Conservation (phyloP, 2,797 vertebrate genomes). For the Heteromormyrus szaboi region DNA sequence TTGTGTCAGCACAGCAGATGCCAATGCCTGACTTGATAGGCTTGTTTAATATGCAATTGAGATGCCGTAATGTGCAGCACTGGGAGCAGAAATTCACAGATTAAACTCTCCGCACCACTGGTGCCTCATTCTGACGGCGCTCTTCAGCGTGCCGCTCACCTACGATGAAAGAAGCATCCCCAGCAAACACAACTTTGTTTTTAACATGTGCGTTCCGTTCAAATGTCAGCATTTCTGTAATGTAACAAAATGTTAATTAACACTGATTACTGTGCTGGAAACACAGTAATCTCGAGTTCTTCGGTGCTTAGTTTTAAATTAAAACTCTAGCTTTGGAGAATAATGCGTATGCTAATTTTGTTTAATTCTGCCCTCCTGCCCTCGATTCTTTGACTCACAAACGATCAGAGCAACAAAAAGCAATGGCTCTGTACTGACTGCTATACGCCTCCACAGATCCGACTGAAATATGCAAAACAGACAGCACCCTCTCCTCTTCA, state of each 20-base stretch:
- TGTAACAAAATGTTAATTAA: conserved; percentile 72
- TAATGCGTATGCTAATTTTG: conserved; percentile 30
- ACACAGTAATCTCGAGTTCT: conserved; percentile 53
- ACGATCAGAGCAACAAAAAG: conserved; percentile 17
- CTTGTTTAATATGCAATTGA: conserved; percentile 95
- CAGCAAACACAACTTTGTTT: conserved; percentile 51
- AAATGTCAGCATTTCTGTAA: conserved; percentile 63
- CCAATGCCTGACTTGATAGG: conserved; percentile 88
- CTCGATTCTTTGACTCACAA: conserved; percentile 20
- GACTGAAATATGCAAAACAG: conserved; percentile 18
- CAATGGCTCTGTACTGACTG: conserved; percentile 8
- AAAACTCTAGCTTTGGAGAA: conserved; percentile 29
- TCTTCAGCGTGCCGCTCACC: conserved; percentile 69
- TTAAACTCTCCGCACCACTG: conserved; percentile 82
- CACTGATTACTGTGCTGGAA: conserved; percentile 74
- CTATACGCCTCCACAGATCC: conserved; percentile 13
- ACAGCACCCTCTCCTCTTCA: neutral
- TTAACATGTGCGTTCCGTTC: conserved; percentile 41
- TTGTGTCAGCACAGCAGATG: conserved; percentile 98
- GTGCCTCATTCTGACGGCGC: conserved; percentile 75
- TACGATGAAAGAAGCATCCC: conserved; percentile 73
- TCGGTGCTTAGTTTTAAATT: conserved; percentile 43
- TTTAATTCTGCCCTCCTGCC: conserved; percentile 20
- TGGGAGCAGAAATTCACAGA: conserved; percentile 77
- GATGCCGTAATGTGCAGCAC: conserved; percentile 80